Evolutionary conservation across 2,888 invertebrate genomes (phyloP).

Genomic region (Mechanitis mazaeus): DNA sequence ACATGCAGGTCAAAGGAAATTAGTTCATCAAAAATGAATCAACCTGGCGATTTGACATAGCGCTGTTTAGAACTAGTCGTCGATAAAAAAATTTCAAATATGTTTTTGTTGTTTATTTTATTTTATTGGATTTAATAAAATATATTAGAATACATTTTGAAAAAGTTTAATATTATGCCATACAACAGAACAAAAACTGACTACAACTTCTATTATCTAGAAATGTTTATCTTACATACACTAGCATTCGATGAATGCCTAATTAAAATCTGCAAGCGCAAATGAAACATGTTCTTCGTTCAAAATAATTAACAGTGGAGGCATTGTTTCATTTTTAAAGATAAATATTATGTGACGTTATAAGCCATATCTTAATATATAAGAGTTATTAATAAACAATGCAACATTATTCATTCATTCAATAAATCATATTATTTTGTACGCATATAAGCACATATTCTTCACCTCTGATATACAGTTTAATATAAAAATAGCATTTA

Average conservation of each 20-base stretch:
- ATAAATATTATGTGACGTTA: not conserved
- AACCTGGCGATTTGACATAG: slow-evolving; percentile 13
- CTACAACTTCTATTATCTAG: not conserved
- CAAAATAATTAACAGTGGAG: slow-evolving; percentile 11
- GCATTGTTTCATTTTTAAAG: slow-evolving; percentile 13
- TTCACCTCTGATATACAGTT: too few species aligned
- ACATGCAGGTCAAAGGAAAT: slow-evolving; percentile 26
- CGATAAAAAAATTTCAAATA: too few species aligned
- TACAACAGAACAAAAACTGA: not conserved
- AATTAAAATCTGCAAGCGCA: slow-evolving; percentile 16
- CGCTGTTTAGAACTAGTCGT: not conserved
- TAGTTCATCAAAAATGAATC: slow-evolving; percentile 32
- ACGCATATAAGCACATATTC: too few species aligned
- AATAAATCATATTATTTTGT: too few species aligned
- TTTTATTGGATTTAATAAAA: too few species aligned
- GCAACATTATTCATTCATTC: too few species aligned
- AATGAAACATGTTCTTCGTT: slow-evolving; percentile 12
- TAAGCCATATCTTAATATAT: not conserved
- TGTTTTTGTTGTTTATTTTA: too few species aligned
- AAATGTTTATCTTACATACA: slow-evolving; percentile 3
- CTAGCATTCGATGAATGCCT: slow-evolving; percentile 10
- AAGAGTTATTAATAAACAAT: too few species aligned
- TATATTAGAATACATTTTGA: too few species aligned
- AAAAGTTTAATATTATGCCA: not conserved
- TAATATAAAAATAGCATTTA: too few species aligned